phyloP scores from a whole-genome alignment of 1,140 invertebrate genomes.

The Sycophaga agraensis region DNA sequence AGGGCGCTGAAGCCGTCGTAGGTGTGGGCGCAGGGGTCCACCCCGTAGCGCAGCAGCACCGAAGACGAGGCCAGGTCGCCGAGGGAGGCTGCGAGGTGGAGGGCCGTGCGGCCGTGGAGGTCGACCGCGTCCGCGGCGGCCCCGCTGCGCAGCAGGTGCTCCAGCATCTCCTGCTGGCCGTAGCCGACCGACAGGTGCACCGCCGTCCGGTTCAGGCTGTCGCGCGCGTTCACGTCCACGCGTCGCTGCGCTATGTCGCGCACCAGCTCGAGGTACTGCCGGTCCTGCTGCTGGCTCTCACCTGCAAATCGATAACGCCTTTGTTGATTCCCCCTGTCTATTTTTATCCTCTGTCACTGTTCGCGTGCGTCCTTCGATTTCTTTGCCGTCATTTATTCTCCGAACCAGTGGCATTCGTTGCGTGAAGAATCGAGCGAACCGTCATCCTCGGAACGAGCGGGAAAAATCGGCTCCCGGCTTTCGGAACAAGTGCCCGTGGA shows the following conservation, averaged over 20 bases:
- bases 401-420: no score
- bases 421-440: no score
- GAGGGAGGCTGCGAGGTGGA: neutral
- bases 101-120: conserved; percentile 53
- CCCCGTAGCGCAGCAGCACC: neutral
- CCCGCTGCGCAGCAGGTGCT: neutral
- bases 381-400: no score
- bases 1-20: neutral
- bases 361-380: no score
- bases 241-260: neutral
- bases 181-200: neutral
- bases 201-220: neutral
- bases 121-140: neutral
- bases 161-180: neutral
- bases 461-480: no score
- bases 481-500: no score
- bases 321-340: no score
- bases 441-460: no score
- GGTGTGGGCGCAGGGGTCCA: neutral
- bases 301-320: neutral
- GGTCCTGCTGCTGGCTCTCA: neutral
- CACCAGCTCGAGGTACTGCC: neutral
- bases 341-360: no score
- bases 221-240: neutral
- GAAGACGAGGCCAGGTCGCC: neutral